Evolutionary conservation across 2,888 invertebrate species (phyloP).

Genomic region (Hyposoter dolosus): DNA sequence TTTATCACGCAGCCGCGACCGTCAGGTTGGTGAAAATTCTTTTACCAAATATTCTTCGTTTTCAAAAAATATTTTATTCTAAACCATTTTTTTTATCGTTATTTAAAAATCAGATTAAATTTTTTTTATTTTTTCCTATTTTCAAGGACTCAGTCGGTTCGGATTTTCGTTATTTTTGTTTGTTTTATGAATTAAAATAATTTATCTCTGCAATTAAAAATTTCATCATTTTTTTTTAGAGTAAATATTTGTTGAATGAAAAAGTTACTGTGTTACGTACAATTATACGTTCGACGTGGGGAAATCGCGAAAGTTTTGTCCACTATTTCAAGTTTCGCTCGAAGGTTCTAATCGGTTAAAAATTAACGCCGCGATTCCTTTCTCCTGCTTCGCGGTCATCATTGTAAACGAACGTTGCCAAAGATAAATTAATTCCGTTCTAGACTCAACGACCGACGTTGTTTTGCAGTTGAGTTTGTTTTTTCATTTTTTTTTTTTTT

Average conservation of each 20-base stretch:
- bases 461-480: neutral
- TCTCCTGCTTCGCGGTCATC: conserved; percentile 35
- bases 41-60: neutral
- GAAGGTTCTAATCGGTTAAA: conserved; percentile 45
- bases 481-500: neutral
- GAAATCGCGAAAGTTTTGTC: conserved; percentile 38
- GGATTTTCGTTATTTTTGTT: no score
- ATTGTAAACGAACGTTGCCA: conserved; percentile 11
- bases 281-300: neutral
- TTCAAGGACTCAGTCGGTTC: neutral
- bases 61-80: neutral
- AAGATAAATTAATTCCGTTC: conserved; percentile 17
- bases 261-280: neutral
- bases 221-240: neutral
- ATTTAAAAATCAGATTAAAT: neutral
- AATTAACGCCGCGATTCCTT: conserved; percentile 49
- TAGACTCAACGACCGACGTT: neutral
- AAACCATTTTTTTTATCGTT: neutral
- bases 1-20: conserved; percentile 90
- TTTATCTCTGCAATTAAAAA: neutral
- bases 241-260: neutral
- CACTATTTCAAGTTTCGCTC: conserved; percentile 23
- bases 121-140: neutral
- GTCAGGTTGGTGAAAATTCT: conserved; percentile 81
- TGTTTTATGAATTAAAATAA: no score